Evolutionary conservation across 2,888 invertebrate species (phyloP), one percentile per base, ranked within the genome.

Genomic region (Latrodectus elegans): DNA sequence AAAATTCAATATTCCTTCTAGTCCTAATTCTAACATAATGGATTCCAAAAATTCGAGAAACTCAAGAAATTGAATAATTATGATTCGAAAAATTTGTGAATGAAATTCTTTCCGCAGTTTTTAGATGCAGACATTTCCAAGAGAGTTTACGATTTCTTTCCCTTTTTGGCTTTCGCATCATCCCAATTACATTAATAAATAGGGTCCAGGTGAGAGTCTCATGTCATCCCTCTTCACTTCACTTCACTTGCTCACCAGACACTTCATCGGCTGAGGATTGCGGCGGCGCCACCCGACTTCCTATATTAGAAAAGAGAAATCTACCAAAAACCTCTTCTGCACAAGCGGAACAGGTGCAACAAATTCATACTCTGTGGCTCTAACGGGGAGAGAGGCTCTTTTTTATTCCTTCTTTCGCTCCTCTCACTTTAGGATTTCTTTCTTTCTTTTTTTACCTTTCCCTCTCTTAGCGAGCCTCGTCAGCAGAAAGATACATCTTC

Each of bases 361-460:
- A 72, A 80, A 81, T 81, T 75, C 71, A 76, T 86, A 75, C 86
- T 81, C 76, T 53, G 80, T 81, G 65, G 77, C 64, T 71, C 22
- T 75, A 64, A 60, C 22, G 67, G 67, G 52, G 81, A 51, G 53
- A 68, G 55, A 38, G n/a, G n/a, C 9, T 26, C 74, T 75, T 75
- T 68, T 75, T 71, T 64, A 12, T 22, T 52, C 51, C 26, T 71
- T 72, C 51, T 64, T 15, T 22, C 52, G 51, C 51, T 70, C 55
- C 38, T 15, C 51, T 73, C 65, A 14, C 72, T 64, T 55, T 71
- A 17, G 71, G 71, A 72, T 71, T 76, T 70, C 76, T 77, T 83
- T 71, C 76, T 55, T 68, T 53, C 26, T 68, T 68, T 53, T 76
- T 52, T 64, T 70, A 8, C 75, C 53, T 22, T 1, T 26, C 55